phyloP scores from a whole-genome alignment of 2,797 vertebrate genomes.

The Pyrocephalus nanus region DNA sequence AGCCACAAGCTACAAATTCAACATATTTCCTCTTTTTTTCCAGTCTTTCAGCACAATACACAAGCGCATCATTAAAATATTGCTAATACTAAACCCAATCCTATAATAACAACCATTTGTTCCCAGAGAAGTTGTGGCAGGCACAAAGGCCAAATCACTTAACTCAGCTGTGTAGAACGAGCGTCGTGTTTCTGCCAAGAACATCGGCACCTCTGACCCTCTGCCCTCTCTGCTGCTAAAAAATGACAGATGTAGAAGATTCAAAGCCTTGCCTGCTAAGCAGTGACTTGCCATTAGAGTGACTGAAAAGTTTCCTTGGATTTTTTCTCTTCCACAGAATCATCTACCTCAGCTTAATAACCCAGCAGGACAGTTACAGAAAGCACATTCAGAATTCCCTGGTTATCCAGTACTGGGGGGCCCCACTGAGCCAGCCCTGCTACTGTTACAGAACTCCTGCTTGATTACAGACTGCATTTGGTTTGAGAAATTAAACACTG shows the following conservation, averaged over 20 bases:
- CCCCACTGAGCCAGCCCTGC: not conserved
- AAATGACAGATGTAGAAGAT: not conserved
- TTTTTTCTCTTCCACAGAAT: not conserved
- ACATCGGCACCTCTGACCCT: not conserved
- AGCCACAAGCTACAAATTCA: not conserved
- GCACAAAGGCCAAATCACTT: not conserved
- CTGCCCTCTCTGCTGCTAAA: not conserved
- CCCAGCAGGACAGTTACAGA: not conserved
- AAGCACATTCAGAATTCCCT: not conserved
- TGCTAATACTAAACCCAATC: not conserved
- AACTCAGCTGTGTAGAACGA: not conserved
- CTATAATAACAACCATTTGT: not conserved
- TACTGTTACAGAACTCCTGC: not conserved
- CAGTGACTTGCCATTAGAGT: not conserved
- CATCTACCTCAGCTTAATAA: not conserved
- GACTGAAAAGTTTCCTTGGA: not conserved
- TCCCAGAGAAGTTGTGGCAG: not conserved
- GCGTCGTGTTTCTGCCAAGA: not conserved
- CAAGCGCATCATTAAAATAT: not conserved
- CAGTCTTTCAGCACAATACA: not conserved
- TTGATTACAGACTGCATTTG: not conserved
- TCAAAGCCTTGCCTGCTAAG: not conserved
- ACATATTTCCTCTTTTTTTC: not conserved
- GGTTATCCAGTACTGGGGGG: not conserved
- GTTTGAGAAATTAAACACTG: not conserved